Base-by-base conservation (phyloP, 2,113 vertebrate genomes). In the Prochilodus magdalenae region DNA sequence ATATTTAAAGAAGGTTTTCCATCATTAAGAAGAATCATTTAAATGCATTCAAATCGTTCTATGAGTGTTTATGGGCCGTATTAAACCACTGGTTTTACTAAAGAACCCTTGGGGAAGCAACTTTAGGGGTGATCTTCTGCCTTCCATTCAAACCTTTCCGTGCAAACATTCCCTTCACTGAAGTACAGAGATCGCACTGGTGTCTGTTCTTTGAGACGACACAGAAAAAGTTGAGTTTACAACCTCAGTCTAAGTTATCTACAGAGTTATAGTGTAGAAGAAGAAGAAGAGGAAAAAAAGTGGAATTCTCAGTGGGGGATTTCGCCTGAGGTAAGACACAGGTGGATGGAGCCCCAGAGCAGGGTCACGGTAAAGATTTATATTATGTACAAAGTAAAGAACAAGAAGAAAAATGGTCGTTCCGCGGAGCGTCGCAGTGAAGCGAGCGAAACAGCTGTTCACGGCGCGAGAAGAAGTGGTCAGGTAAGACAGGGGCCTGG, bases 401-500 rank as follows among this genome's bases (percentile, higher is more conserved):
- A 94, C 93, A 94, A 83, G 95, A 97, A 97, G 96, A 96, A 97
- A 96, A 97, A 97, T 96, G 95, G 93, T 95, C 89, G 89, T 89
- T 94, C 75, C 93, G 29, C 87, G 91, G 88, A 89, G 92, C 93
- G 92, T 94, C 92, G 95, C 95, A 92, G 94, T 95, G 95, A 96
- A 97, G 96, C 95, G 95, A 96, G 93, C 83, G 93, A 97, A 97
- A 95, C 97, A 98, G 96, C 95, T 98, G 97, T 95, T 98, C 96
- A 95, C 90, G 95, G 95, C 94, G 95, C 90, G 29, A 80, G 95
- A 96, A 94, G 94, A 96, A 93, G 95, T 94, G 96, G 97, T 95
- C 96, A 97, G 95, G 94, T 95, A 96, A 95, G 94, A 95, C 93
- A 93, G 93, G 79, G 78, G 93, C 93, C 93, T 96, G 95, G 93